Percentiles rank a stretch among this genome's conserved stretches.
These are phyloP conservation scores for Mus spicilegus DNA, from an alignment of 2,113 vertebrate species.

Conservation along the genomic window DNA sequence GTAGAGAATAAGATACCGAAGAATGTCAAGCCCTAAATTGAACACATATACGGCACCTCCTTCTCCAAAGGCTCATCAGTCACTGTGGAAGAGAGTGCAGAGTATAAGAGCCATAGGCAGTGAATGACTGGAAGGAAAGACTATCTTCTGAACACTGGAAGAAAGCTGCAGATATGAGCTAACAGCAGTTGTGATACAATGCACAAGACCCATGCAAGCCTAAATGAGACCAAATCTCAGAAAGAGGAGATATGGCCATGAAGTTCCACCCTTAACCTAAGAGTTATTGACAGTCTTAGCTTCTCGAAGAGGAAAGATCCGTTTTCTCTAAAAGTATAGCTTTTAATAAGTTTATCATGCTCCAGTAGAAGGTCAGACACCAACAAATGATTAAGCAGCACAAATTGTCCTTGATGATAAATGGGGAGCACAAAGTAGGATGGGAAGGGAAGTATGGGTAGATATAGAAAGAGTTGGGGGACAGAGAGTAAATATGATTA, in stretches of 20 bases:
- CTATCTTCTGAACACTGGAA: not conserved
- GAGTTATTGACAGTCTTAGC: not conserved
- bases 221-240: not conserved
- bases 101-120: too few relatives aligned
- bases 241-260: not conserved
- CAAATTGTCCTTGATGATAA: not conserved
- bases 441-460: not conserved
- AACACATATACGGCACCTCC: not conserved
- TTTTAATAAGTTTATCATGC: not conserved
- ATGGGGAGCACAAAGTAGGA: not conserved
- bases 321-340: not conserved
- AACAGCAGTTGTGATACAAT: not conserved
- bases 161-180: not conserved
- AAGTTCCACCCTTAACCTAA: not conserved
- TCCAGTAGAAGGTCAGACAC: not conserved
- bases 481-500: too few relatives aligned
- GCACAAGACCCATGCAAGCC: not conserved
- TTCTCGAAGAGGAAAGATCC: not conserved
- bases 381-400: not conserved
- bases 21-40: not conserved
- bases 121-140: not conserved
- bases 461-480: not conserved
- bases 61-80: not conserved
- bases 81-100: not conserved
- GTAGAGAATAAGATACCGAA: not conserved